phyloP scores from a whole-genome alignment of 2,113 vertebrate genomes.

The Xerus inauris region DNA sequence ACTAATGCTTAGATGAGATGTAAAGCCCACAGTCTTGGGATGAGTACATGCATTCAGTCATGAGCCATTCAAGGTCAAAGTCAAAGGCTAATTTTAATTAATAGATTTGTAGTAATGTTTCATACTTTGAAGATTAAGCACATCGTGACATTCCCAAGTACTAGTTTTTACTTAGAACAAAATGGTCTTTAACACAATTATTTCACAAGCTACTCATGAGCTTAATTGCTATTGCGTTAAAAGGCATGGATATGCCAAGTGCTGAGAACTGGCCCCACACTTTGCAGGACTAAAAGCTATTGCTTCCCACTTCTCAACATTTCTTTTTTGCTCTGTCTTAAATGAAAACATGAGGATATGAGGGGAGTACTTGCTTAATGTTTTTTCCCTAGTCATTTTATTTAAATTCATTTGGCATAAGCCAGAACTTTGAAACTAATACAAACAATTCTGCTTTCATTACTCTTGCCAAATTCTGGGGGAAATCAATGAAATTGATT shows the following conservation, averaged over 20 bases:
- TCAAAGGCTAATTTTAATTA: conserved; percentile 54
- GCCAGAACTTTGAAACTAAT: conserved; percentile 57
- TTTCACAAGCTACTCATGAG: neutral
- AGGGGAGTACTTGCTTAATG: neutral
- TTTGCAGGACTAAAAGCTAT: neutral
- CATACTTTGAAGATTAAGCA: conserved; percentile 52
- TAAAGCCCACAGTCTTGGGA: neutral
- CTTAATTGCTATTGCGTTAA: conserved; percentile 27
- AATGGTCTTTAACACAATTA: conserved; percentile 56
- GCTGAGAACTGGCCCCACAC: neutral
- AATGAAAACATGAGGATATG: conserved; percentile 23
- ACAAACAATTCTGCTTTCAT: neutral
- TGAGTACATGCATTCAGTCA: neutral
- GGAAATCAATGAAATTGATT: neutral
- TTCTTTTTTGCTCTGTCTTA: neutral
- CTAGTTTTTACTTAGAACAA: conserved; percentile 66
- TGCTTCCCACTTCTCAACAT: neutral
- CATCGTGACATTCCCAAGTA: conserved; percentile 57
- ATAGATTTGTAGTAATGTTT: neutral
- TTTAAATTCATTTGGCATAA: conserved; percentile 37
- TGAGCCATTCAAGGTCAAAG: conserved; percentile 25
- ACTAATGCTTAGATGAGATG: neutral
- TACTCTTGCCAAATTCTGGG: neutral
- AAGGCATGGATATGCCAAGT: neutral
- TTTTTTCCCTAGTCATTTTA: conserved; percentile 36